Evolutionary conservation across 2,888 invertebrate species (phyloP), one percentile per base, ranked within the genome.

Genomic region (Leptinotarsa tumamoca): DNA sequence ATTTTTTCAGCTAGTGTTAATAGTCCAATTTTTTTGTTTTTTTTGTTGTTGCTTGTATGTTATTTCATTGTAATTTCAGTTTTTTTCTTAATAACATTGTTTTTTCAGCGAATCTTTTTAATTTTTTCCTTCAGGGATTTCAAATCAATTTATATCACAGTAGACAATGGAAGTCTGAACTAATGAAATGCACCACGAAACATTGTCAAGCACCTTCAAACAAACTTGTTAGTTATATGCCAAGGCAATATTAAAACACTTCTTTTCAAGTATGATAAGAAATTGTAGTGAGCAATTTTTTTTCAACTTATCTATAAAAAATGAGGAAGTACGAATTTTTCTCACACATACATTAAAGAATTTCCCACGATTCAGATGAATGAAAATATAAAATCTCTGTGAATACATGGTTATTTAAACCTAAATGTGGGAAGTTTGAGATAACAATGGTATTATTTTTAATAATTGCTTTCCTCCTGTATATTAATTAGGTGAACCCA

Each of bases 401-500:
- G 77, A 80, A 82, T 83, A 80, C 82, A 81, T 82, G 80, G 80
- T 81, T 81, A 82, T 83, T 84, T 81, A 82, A 83, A 82, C 81
- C 81, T 84, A 83, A 86, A 84, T 86, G 87, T 87, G 87, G 87
- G 87, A 87, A 87, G 81, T 82, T 84, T 75, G 71, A 78, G 80
- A 82, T 81, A 84, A 87, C 87, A 88, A 88, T 87, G 84, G 86
- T 82, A 84, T 86, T 83, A 85, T 87, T 86, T 87, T 87, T 86
- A 87, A 87, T 88, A 88, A 88, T 87, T 87, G 86, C 84, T 84
- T 86, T 85, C 85, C 87, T 86, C 84, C 85, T 87, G 87, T 86
- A 87, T 88, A 87, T 87, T 88, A 88, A 88, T 88, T 84, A 86
- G 85, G 83, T 83, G 87, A 84, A 86, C 88, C 84, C 86, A 84